A percentile compares a stretch with the other conserved stretches of the same genome.
These are phyloP conservation scores for Petrolisthes cinctipes DNA, from an alignment of 2,888 invertebrate genomes.

Conservation along the genomic window DNA sequence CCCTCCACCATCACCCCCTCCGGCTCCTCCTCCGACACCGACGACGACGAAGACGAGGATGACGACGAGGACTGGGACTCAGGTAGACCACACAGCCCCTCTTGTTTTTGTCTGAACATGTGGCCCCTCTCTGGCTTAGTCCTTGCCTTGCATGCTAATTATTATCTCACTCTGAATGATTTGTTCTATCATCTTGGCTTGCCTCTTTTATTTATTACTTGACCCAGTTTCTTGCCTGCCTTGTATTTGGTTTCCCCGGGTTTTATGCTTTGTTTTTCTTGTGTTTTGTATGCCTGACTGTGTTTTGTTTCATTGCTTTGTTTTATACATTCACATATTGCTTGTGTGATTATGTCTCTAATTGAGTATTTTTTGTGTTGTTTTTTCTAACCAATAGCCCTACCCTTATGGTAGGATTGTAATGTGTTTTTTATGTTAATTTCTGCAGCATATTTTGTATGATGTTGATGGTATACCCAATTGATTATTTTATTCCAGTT, in stretches of 20 bases:
- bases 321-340: neutral
- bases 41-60: conserved; percentile 57
- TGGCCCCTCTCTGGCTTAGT: neutral
- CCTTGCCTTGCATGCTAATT: neutral
- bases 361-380: neutral
- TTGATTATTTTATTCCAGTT: no score
- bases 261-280: neutral
- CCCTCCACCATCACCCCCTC: conserved; percentile 59
- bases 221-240: neutral
- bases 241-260: neutral
- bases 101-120: conserved; percentile 11
- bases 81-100: conserved; percentile 44
- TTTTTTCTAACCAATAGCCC: neutral
- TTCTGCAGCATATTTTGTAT: neutral
- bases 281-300: neutral
- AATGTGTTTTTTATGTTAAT: neutral
- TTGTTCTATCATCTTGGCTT: neutral
- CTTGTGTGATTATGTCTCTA: neutral
- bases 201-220: neutral
- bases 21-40: conserved; percentile 53
- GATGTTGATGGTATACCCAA: no score
- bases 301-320: neutral
- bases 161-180: neutral
- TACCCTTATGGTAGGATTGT: neutral
- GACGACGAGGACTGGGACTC: conserved; percentile 64